Base-by-base conservation (phyloP, 1,140 invertebrate genomes). In the Caenorhabditis tropicalis region DNA sequence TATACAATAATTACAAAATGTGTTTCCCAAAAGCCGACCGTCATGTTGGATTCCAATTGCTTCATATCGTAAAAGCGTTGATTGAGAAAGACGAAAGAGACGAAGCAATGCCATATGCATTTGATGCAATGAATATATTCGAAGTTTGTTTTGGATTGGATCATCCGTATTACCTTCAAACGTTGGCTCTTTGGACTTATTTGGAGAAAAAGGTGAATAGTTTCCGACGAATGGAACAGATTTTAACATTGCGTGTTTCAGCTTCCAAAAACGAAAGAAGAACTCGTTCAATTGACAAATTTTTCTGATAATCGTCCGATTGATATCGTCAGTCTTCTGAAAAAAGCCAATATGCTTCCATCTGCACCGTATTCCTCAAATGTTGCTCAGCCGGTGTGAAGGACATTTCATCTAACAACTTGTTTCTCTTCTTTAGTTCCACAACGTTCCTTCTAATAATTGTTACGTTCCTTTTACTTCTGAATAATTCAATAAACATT, bases 101-200 rank as follows among this genome's bases (percentile, higher is more conserved):
- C 19, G 86, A 87, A 53, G 87, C 87, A 0, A 80, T 87, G 48
- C 56, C 79, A 16, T 87, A 87, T 51, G 86, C 87, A 36, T 87
- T 86, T 60, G 87, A 87, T 33, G 87, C 87, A 2, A 87, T 87
- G 87, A 86, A 79, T 80, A 87, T 87, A 46, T 87, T 87, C 31
- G 87, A 87, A 70, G 84, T 87, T 21, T 87, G 86, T 53, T 87
- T 87, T 29, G 87, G 87, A 49, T 80, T 87, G 51, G 83, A 87
- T 31, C 87, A 87, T 81, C 87, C 87, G 2, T 87, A 87, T 49
- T 87, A 87, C 29, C 65, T 87, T 9, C 87, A 87, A 51, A 87
- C 87, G 9, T 58, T 87, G 16, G 87, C 87, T 2, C 58, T 87
- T 6, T 87, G 87, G 87, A 87, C 87, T 16, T 87, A 82, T 70